Evolutionary conservation across 2,888 invertebrate species (phyloP), one percentile per base, ranked within the genome.

Genomic region (Athalia cordata): DNA sequence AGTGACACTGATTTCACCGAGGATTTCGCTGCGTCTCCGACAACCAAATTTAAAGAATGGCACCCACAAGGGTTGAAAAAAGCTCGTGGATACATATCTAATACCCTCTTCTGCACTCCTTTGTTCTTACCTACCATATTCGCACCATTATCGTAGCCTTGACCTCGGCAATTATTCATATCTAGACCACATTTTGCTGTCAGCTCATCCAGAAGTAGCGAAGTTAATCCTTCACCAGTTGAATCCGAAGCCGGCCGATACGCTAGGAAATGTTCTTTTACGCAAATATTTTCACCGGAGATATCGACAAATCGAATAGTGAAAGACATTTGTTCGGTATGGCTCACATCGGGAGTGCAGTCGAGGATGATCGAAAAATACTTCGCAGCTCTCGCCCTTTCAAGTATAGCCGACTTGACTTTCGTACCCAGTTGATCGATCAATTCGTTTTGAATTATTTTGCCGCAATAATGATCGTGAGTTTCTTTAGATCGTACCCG

Each of bases 331-430:
- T n/a, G n/a, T n/a, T n/a, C n/a, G n/a, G n/a, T n/a, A n/a, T n/a
- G n/a, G n/a, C 81, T 80, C 13, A 79, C 68, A 77, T 80, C 82
- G 68, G 80, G 79, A 57, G 81, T 82, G 66, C 82, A 81, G 61
- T 82, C 81, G 29, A 82, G 66, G 77, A 80, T 80, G 15, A 82
- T 47, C 81, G 77, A n/a, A 80, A 79, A 81, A 80, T 81, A 82
- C 74, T 79, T 77, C 13, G 81, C 80, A 67, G 67, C 49, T 66
- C 74, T 78, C 13, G 77, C 50, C 50, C 29, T 65, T 70, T 66
- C 68, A 52, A 77, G 59, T 77, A 79, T 77, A 43, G 50, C 66
- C 49, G 70, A 50, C 8, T 70, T 43, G 45, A 79, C 74, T 50
- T 74, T 62, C 5, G 77, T 76, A 52, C 76, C 68, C 43, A 79